Evolutionary conservation across 2,888 invertebrate species (phyloP), one percentile per base, ranked within the genome.

Genomic region (Dasysyrphus albostriatus): DNA sequence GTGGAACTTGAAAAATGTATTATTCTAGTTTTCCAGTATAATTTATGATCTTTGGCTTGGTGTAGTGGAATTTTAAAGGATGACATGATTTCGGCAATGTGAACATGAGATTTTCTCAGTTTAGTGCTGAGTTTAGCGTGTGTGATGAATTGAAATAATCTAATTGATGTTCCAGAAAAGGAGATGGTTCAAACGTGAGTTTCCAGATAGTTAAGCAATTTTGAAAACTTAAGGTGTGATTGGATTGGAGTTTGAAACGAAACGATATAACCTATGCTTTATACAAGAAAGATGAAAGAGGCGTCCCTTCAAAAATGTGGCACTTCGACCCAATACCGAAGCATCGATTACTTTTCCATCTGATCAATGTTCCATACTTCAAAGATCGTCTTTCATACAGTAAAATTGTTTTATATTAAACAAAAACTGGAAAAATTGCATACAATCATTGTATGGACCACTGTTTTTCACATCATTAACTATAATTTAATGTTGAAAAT

Each of bases 41-140:
- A 84, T 80, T 80, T 80, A 72, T 76, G 67, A 76, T 76, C 80
- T 80, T 76, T 80, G 80, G 72, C 74, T 80, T 65, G 24, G 59
- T 16, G 6, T 16, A 32, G 54, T 72, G 42, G 56, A 59, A 69
- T 54, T 49, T 44, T 32, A 44, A 77, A 72, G 77, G 70, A 83
- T 69, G 74, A 74, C 51, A 69, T 69, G 73, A 74, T 74, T 73
- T 72, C 39, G 61, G 73, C 69, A 69, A 59, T 51, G 51, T 67
- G 67, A 69, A 73, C 67, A 73, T 59, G 54, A 51, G 67, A 73
- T 54, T 49, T 73, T 34, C 29, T 7, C 16, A 16, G n/a, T 42
- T 42, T 24, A 19, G 16, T 44, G 16, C 39, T 47, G 29, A n/a
- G 12, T 9, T 19, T 51, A 5, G 10, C 10, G 19, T 49, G 49